These are phyloP conservation scores for Caligus rogercresseyi DNA, from an alignment of 1,140 invertebrate species.

Conservation along the genomic window DNA sequence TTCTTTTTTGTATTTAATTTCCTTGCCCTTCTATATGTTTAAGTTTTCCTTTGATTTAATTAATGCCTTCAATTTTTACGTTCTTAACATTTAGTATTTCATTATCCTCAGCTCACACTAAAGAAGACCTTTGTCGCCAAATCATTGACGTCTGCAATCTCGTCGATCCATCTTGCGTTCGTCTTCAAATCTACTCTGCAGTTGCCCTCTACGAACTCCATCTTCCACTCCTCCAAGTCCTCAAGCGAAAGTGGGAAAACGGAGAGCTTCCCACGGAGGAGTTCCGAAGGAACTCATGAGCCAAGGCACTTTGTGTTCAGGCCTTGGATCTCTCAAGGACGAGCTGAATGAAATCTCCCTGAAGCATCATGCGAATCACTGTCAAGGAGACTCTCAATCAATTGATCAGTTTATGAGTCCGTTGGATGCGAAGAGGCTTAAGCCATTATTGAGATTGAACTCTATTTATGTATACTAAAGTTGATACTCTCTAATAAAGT, in stretches of 20 bases:
- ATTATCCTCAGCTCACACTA: slow-evolving; percentile 21
- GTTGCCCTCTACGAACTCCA: slow-evolving; percentile 25
- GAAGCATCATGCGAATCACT: slow-evolving; percentile 3
- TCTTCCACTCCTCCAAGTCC: slow-evolving; percentile 22
- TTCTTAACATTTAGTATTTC: no score
- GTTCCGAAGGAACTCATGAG: slow-evolving; percentile 9
- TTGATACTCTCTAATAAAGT: no score
- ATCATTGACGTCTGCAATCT: slow-evolving; percentile 24
- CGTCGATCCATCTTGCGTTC: slow-evolving; percentile 23
- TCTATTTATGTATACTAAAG: no score
- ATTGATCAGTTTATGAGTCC: slow-evolving; percentile 19
- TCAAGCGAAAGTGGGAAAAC: slow-evolving; percentile 18
- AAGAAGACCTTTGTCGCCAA: slow-evolving; percentile 24
- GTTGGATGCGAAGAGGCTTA: slow-evolving; percentile 10
- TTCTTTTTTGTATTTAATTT: no score
- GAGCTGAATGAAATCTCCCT: slow-evolving; percentile 10
- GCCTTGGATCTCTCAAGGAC: slow-evolving; percentile 1
- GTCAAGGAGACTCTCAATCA: slow-evolving; percentile 10
- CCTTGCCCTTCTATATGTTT: no score
- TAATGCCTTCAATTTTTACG: no score
- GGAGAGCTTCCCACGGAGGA: slow-evolving; percentile 16
- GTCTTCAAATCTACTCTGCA: slow-evolving; percentile 23
- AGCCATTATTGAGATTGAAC: no score
- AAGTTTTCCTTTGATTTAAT: no score
- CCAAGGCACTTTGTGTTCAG: background rate